Evolutionary conservation across 2,113 vertebrate genomes (phyloP), one percentile per base, ranked within the genome.

Genomic region (Plestiodon gilberti): DNA sequence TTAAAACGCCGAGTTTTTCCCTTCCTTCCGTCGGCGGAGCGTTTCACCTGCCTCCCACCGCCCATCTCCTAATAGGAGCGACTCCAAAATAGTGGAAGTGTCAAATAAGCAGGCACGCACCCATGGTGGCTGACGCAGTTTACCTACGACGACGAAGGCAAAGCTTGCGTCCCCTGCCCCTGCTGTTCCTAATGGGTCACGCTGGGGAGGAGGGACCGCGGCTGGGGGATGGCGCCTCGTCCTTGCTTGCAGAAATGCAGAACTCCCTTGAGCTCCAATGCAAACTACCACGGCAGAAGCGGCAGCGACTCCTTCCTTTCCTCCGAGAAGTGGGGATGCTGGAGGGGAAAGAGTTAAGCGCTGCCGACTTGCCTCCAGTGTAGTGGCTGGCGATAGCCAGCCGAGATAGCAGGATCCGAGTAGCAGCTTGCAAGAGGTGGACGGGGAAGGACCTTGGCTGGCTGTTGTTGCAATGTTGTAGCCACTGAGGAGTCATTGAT

Each of bases 31-130:
- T 82, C 65, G 2, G 59, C 57, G 0, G 87, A 89, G 77, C 35
- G 0, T 0, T 78, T 81, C 70, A 89, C 93, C 93, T 89, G 86
- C 90, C 92, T 84, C 90, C n/a, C n/a, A n/a, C n/a, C 91, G 76
- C 91, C 89, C 86, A 90, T 82, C 70, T 35, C 73, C 70, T 64
- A 89, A 79, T 84, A 92, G 85, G 85, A 79, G 90, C 87, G 85
- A 84, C 64, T 25, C 0, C 1, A 4, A 7, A 20, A 85, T 78
- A 6, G 62, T 11, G 59, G 61, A 8, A 5, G 10, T 35, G 14
- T 15, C 81, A 17, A 23, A 7, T 11, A 3, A 30, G 65, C 35
- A 6, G 43, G n/a, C 35, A 48, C 59, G 14, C n/a, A 4, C 48
- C 6, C 17, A 48, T 64, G 4, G 8, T 48, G 22, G 64, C 65